Base-by-base conservation (phyloP, 2,888 invertebrate species). In the Papilio elwesi region DNA sequence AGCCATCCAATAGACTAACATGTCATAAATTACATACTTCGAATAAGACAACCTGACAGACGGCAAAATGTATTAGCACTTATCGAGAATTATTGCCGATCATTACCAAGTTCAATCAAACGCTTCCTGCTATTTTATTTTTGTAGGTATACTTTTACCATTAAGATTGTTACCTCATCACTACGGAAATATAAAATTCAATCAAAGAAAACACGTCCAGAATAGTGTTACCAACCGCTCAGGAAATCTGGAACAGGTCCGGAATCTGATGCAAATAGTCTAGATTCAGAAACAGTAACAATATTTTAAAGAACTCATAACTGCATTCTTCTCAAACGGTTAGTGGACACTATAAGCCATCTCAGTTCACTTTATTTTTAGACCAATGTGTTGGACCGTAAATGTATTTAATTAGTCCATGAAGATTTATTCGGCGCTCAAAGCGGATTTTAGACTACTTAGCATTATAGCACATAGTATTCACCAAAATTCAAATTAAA, bases 101-200 rank as follows among this genome's bases (percentile, higher is more conserved):
- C 38, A 16, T 57, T 38, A 59, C n/a, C 59, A 59, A 59, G 36
- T 36, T 38, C 59, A 62, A 62, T 15, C 43, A 43, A 62, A 62
- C n/a, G 10, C 15, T 62, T 43, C 43, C 38, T 62, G 59, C 3
- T 43, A 43, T 43, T 10, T 62, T 43, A 62, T 10, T 43, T 10
- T 15, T n/a, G 57, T 11, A 62, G 26, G 26, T 2, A 15, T 15
- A 59, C 43, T 3, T 62, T 15, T 13, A 15, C 43, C 43, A 43
- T 62, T 43, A 62, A 43, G n/a, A 15, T 62, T 43, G 43, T 43
- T 43, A 62, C 59, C 38, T 43, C 15, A 62, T 2, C 59, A n/a
- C 43, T 62, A 43, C n/a, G 59, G 59, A 62, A 62, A 62, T 15
- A 62, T 62, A 62, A 62, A 62, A 62, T 62, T 62, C 59, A 43